These are phyloP conservation scores for Euspilapteryx auroguttella DNA, from an alignment of 2,888 invertebrate genomes.

Conservation along the genomic window DNA sequence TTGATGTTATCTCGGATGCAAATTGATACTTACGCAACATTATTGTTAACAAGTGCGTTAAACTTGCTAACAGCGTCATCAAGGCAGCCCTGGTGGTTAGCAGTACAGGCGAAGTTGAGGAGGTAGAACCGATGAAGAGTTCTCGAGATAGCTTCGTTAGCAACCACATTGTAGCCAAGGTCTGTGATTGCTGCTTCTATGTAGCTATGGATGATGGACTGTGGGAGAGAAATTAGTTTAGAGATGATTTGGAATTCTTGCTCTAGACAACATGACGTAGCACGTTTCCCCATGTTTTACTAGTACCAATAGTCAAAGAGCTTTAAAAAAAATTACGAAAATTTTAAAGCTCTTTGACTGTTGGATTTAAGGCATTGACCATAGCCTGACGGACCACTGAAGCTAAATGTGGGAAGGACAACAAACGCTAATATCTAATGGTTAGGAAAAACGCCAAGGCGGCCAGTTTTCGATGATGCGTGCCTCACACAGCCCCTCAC, in stretches of 20 bases:
- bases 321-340: no score
- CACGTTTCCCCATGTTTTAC: no score
- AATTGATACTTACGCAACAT: slow-evolving; percentile 1
- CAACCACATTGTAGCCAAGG: slow-evolving; percentile 23
- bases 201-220: slow-evolving; percentile 26
- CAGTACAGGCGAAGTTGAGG: slow-evolving; percentile 66
- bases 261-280: no score
- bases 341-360: no score
- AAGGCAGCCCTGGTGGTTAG: slow-evolving; percentile 60
- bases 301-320: no score
- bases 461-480: no score
- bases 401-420: no score
- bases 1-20: not conserved
- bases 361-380: no score
- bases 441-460: no score
- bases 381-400: no score
- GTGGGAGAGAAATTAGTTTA: slow-evolving; percentile 5
- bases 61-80: slow-evolving; percentile 24
- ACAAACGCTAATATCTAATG: no score
- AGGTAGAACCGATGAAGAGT: slow-evolving; percentile 40
- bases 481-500: no score
- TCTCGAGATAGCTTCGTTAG: slow-evolving; percentile 20
- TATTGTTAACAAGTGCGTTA: slow-evolving; percentile 9
- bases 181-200: slow-evolving; percentile 23
- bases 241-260: not conserved